phyloP scores from a whole-genome alignment of 2,888 invertebrate species.

The Pyralis farinalis region DNA sequence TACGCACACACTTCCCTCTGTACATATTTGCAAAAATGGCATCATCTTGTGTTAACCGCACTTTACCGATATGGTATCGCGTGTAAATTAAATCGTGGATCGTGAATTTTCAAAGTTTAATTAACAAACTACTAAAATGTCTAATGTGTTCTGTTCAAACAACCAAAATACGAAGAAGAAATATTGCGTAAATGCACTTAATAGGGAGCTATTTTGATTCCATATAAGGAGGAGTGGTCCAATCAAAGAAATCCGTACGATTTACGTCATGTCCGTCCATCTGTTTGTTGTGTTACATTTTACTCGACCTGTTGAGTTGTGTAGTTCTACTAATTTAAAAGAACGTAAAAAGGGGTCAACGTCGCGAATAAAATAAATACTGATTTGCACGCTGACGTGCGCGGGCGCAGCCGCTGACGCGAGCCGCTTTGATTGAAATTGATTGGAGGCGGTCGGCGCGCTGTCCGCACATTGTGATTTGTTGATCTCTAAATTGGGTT shows the following conservation, averaged over 20 bases:
- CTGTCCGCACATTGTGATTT: conserved; percentile 33
- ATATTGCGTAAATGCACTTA: not conserved
- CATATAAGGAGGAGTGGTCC: too few relatives aligned
- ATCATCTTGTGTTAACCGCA: conserved; percentile 8
- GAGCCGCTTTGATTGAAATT: conserved; percentile 38
- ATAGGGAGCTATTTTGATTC: not conserved
- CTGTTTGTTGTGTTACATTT: too few relatives aligned
- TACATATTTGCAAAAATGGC: conserved; percentile 9
- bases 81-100: conserved; percentile 12
- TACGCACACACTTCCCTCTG: conserved; percentile 8
- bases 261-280: too few relatives aligned
- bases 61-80: conserved; percentile 3
- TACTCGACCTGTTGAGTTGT: too few relatives aligned
- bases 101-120: conserved; percentile 7
- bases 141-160: conserved; percentile 3
- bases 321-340: too few relatives aligned
- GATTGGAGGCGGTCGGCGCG: conserved; percentile 44
- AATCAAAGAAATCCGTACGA: too few relatives aligned
- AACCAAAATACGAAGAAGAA: not conserved
- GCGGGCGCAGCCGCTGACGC: conserved; percentile 24
- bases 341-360: conserved; percentile 28
- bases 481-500: conserved; percentile 28
- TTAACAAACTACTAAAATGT: conserved; percentile 8
- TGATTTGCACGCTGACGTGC: conserved; percentile 27
- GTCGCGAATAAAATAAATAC: conserved; percentile 33